These are phyloP conservation scores for Apodemus speciosus DNA, from an alignment of 2,113 vertebrate species.

Conservation along the genomic window DNA sequence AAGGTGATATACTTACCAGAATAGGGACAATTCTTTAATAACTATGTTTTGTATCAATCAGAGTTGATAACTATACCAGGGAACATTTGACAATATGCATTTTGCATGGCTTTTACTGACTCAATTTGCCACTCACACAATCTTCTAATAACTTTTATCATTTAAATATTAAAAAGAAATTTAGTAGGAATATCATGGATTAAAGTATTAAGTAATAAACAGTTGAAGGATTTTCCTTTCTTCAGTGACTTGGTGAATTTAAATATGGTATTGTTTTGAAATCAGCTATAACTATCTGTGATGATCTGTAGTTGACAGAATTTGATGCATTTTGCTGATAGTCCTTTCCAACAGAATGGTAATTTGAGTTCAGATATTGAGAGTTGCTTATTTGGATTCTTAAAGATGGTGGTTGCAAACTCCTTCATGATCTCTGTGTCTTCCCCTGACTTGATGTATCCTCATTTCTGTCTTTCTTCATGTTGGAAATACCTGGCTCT, in stretches of 20 bases:
- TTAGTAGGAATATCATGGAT: not conserved
- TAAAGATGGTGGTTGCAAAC: not conserved
- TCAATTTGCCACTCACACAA: not conserved
- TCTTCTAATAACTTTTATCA: not conserved
- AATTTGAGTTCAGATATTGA: not conserved
- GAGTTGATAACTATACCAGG: not conserved
- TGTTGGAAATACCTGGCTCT: not conserved
- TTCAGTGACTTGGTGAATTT: not conserved
- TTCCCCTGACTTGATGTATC: not conserved
- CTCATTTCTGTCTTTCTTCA: not conserved
- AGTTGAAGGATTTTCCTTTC: not conserved
- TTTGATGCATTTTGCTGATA: not conserved
- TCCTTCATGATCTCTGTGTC: not conserved
- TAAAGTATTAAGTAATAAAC: not conserved
- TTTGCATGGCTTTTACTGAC: not conserved
- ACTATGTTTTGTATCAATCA: not conserved
- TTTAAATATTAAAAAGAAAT: not conserved
- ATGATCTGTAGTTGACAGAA: too few relatives aligned
- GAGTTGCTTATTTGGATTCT: not conserved
- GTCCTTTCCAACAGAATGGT: too few relatives aligned
- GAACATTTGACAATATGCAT: not conserved
- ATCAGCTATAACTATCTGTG: not conserved
- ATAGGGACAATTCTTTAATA: not conserved
- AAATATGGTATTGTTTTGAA: not conserved
- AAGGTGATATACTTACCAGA: not conserved